Evolutionary conservation across 2,888 invertebrate species (phyloP).

Genomic region (Ypsolopha scabrella): DNA sequence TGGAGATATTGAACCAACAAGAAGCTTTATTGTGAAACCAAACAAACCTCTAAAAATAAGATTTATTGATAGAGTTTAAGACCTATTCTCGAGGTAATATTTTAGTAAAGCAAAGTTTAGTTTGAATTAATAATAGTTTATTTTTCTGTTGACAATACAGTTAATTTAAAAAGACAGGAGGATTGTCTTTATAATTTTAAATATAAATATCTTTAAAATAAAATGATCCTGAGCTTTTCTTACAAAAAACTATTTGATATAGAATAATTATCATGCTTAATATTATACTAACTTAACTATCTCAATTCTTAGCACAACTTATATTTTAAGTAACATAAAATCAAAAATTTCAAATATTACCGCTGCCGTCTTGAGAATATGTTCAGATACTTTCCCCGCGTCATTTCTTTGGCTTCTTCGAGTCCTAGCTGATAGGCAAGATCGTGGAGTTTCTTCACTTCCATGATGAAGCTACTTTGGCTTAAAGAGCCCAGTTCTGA

Average conservation of each 20-base stretch:
- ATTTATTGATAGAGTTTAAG: slow-evolving; percentile 67
- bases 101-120: too few relatives aligned
- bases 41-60: slow-evolving; percentile 73
- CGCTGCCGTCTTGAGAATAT: slow-evolving; percentile 72
- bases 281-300: slow-evolving; percentile 5
- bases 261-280: too few relatives aligned
- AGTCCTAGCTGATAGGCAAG: slow-evolving; percentile 93
- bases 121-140: too few relatives aligned
- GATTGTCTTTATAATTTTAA: too few relatives aligned
- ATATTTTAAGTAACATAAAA: not conserved
- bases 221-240: too few relatives aligned
- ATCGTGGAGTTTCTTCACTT: slow-evolving; percentile 95
- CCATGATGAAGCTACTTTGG: slow-evolving; percentile 87
- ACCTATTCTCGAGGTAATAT: too few relatives aligned
- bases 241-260: too few relatives aligned
- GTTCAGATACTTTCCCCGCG: slow-evolving; percentile 93
- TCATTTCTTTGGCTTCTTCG: slow-evolving; percentile 97
- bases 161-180: too few relatives aligned
- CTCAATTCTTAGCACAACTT: not conserved
- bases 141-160: too few relatives aligned
- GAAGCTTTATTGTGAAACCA: slow-evolving; percentile 70
- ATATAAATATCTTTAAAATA: too few relatives aligned
- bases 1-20: slow-evolving; percentile 71
- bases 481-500: slow-evolving; percentile 80
- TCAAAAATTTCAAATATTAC: slow-evolving; percentile 14